Percentiles rank a stretch among this genome's conserved stretches.
These are phyloP conservation scores for Glaucopsyche alexis DNA, from an alignment of 2,888 invertebrate genomes.

Conservation along the genomic window DNA sequence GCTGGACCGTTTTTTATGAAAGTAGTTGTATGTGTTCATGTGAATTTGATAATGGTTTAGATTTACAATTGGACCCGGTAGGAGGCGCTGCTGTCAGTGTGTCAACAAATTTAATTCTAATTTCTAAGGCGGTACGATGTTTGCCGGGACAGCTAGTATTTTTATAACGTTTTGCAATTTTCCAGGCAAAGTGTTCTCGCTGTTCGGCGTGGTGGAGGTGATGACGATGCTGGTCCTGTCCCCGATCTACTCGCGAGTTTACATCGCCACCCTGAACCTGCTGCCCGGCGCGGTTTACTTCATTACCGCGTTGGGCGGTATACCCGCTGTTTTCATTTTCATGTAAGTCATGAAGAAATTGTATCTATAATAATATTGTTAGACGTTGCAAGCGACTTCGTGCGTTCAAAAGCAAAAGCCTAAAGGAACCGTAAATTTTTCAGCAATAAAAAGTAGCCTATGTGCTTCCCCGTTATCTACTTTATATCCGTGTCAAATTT, in stretches of 20 bases:
- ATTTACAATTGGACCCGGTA: too few species aligned
- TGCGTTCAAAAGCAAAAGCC: too few species aligned
- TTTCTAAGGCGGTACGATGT: background rate
- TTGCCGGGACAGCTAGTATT: background rate
- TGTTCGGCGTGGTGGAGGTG: constrained; percentile 6
- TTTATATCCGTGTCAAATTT: too few species aligned
- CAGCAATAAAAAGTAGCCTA: too few species aligned
- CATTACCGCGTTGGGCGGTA: background rate
- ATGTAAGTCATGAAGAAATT: background rate
- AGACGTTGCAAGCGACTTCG: too few species aligned
- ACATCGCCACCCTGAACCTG: background rate
- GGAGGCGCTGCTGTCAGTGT: too few species aligned
- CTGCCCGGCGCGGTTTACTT: background rate
- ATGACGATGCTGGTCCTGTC: background rate
- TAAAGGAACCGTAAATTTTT: too few species aligned
- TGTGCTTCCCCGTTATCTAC: too few species aligned
- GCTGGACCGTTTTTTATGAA: too few species aligned
- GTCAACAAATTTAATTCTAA: background rate
- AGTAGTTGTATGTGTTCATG: too few species aligned
- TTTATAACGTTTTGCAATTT: background rate
- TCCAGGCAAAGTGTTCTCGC: constrained; percentile 9
- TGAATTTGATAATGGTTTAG: too few species aligned
- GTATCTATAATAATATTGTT: background rate
- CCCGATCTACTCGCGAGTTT: background rate
- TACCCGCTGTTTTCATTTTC: background rate